Base-by-base conservation (phyloP, 1,140 invertebrate species). In the Bombyx mandarina region DNA sequence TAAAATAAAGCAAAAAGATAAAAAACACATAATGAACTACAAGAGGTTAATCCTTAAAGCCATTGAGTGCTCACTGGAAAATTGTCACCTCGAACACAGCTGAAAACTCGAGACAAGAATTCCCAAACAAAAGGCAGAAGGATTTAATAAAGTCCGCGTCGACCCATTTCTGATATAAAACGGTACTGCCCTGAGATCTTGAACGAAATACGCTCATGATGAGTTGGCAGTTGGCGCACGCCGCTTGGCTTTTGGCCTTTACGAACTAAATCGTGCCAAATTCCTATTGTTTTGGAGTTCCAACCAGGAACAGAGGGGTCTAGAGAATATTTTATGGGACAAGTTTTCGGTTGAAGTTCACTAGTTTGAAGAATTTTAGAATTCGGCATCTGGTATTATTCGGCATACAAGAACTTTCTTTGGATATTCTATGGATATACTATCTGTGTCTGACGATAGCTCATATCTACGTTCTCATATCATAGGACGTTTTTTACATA, bases 211-310 rank as follows among this genome's bases (percentile, higher is more conserved):
- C 26, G 58, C 48, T 54, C 53, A 49, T 64, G 56, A 65, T 57
- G 64, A 62, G 54, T 62, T 60, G 64, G 57, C 59, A 48, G 22
- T 47, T 50, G n/a, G 22, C 44, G 56, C 53, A 46, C 47, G 43
- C 44, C 53, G 49, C 53, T 61, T 58, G 53, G 56, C 60, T 43
- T 54, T 51, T 45, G 43, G 46, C 45, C 44, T 45, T 49, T 35
- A 55, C 53, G 53, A 42, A 49, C 18, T 49, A 56, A 26, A 4
- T 35, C 7, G 42, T 63, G 61, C 58, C 61, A 66, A 66, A 61
- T 61, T 61, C 47, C 47, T 54, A 60, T 56, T 63, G 56, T 63
- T 61, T 63, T 35, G 42, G 51, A 56, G 52, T 58, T 47, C 44
- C 48, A 35, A 51, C 54, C 45, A 26, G 26, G 10, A 18, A 58